A percentile compares a stretch with the other conserved stretches of the same genome.
These are phyloP conservation scores for Aspidiotus rigidus DNA, from an alignment of 2,888 invertebrate genomes.

Conservation along the genomic window DNA sequence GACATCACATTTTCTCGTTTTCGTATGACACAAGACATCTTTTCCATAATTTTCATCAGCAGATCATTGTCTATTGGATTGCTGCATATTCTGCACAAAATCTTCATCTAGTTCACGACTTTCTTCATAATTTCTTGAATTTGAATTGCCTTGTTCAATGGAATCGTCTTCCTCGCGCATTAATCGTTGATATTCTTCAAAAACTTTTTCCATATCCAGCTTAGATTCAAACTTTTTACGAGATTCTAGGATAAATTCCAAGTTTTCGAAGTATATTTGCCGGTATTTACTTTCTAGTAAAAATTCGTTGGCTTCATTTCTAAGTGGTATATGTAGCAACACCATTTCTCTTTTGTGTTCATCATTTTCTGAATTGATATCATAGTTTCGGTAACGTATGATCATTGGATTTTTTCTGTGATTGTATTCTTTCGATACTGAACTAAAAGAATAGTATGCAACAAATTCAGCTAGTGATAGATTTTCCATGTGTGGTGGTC, in stretches of 20 bases:
- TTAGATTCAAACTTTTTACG: background rate
- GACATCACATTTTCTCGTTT: conserved; percentile 30
- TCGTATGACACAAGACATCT: conserved; percentile 17
- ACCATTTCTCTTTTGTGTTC: background rate
- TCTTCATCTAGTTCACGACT: background rate
- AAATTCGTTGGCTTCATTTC: background rate
- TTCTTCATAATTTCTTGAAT: background rate
- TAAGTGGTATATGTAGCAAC: background rate
- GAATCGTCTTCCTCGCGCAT: background rate
- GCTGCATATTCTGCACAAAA: background rate
- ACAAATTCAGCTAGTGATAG: no score
- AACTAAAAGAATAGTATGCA: no score
- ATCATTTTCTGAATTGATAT: background rate
- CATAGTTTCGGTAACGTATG: background rate
- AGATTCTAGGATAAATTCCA: background rate
- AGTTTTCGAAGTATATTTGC: background rate
- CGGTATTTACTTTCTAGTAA: background rate
- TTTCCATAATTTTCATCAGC: no score
- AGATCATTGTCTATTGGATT: no score
- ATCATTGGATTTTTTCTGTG: no score
- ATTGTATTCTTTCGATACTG: no score
- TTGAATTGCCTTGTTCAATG: background rate
- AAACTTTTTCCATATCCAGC: background rate
- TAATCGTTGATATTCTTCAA: background rate
- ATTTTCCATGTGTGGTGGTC: no score